These are phyloP conservation scores for Drosophila meridionalis DNA, from an alignment of 2,888 invertebrate genomes.

Conservation along the genomic window DNA sequence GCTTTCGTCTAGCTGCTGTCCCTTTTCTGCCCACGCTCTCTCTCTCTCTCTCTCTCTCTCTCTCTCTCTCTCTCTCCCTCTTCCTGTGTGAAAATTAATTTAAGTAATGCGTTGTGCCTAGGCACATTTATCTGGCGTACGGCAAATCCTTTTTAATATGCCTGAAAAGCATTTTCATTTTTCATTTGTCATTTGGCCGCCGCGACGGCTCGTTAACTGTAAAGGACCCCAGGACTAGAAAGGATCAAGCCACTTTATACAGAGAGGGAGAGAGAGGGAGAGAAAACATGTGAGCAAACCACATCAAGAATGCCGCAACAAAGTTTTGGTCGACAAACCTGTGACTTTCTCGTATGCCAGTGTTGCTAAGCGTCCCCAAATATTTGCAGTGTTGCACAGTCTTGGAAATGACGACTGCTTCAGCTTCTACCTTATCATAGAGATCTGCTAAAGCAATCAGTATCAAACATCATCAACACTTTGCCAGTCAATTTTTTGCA, in stretches of 20 bases:
- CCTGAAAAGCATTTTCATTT: conserved; percentile 79
- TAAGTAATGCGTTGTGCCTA: conserved; percentile 75
- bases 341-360: conserved; percentile 15
- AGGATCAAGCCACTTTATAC: neutral
- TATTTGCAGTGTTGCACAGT: conserved; percentile 11
- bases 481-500: conserved; percentile 33
- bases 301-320: conserved; percentile 59
- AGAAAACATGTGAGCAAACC: conserved; percentile 31
- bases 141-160: conserved; percentile 80
- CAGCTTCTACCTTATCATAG: conserved; percentile 20
- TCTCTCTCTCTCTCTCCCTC: conserved; percentile 17
- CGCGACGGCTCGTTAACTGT: conserved; percentile 42
- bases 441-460: conserved; percentile 54
- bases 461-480: conserved; percentile 71
- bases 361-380: conserved; percentile 10
- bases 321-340: conserved; percentile 28
- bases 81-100: conserved; percentile 72
- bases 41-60: neutral
- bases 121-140: conserved; percentile 70
- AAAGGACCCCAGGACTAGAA: neutral
- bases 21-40: conserved; percentile 22
- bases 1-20: conserved; percentile 38
- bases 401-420: no score
- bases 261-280: neutral
- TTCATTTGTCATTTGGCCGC: conserved; percentile 77